These are phyloP conservation scores for Dynastes hyllus DNA, from an alignment of 2,888 invertebrate genomes.

Conservation along the genomic window DNA sequence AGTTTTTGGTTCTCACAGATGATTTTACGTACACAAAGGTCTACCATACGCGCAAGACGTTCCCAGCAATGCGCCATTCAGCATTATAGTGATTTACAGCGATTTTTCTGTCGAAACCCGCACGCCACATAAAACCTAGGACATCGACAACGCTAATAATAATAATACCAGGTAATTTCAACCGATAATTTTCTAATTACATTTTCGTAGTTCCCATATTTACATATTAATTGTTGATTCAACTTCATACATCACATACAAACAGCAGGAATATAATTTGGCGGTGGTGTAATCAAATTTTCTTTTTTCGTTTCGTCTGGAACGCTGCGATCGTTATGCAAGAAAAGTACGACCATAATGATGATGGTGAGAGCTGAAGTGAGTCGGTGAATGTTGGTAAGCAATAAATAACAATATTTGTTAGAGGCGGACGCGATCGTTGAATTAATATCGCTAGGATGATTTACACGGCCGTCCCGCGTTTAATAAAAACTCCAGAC, in stretches of 20 bases:
- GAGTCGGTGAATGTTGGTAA: constrained; percentile 10
- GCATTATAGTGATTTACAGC: constrained; percentile 38
- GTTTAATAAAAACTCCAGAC: constrained; percentile 14
- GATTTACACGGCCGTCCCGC: constrained; percentile 45
- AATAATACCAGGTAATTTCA: constrained; percentile 38
- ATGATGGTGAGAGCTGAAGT: constrained; percentile 22
- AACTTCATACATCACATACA: constrained; percentile 26
- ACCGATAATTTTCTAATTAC: constrained; percentile 44
- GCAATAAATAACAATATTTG: constrained; percentile 41
- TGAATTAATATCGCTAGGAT: constrained; percentile 52
- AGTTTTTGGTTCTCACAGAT: not conserved
- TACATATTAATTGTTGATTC: constrained; percentile 42
- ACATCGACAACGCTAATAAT: constrained; percentile 34
- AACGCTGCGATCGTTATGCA: constrained; percentile 10
- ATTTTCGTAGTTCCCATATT: constrained; percentile 35
- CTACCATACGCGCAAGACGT: constrained; percentile 8
- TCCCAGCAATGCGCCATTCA: constrained; percentile 30
- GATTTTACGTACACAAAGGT: not conserved
- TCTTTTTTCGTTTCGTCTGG: constrained; percentile 22
- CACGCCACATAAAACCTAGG: constrained; percentile 6
- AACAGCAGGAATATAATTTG: constrained; percentile 39
- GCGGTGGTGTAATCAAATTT: constrained; percentile 26
- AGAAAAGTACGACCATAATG: not conserved
- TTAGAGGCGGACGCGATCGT: constrained; percentile 51
- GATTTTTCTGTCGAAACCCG: constrained; percentile 34